phyloP scores from a whole-genome alignment of 2,888 invertebrate genomes.

The Trachelus tabidus region DNA sequence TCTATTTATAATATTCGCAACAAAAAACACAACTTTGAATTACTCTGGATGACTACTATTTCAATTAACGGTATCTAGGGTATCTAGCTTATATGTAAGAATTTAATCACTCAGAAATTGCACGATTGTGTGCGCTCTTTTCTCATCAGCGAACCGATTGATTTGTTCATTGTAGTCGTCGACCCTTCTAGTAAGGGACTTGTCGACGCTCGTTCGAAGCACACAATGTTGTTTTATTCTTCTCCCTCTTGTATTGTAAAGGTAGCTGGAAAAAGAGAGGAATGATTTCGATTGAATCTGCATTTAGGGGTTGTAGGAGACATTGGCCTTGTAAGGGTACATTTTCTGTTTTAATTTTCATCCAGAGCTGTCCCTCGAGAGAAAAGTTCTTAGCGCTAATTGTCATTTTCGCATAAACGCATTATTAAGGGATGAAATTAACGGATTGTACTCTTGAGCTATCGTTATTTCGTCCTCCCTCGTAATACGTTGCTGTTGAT shows the following conservation, averaged over 20 bases:
- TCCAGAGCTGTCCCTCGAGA: neutral
- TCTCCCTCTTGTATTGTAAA: neutral
- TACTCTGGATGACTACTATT: neutral
- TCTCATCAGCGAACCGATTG: neutral
- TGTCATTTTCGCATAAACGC: neutral
- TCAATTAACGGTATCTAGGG: neutral
- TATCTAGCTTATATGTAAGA: neutral
- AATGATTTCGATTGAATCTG: neutral
- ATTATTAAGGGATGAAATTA: neutral
- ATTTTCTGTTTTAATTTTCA: neutral
- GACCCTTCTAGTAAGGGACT: neutral
- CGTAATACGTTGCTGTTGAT: neutral
- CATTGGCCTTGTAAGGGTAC: neutral
- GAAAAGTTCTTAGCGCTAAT: neutral
- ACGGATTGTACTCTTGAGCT: neutral
- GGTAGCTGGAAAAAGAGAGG: neutral
- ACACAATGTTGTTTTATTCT: conserved; percentile 12
- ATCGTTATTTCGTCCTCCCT: neutral
- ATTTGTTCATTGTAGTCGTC: neutral
- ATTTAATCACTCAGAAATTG: neutral
- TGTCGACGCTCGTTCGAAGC: neutral
- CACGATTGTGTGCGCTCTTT: neutral
- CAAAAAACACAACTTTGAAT: conserved; percentile 11
- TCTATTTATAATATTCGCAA: conserved; percentile 21
- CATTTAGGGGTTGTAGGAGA: neutral